A percentile compares a stretch with the other conserved stretches of the same genome.
phyloP scores from a whole-genome alignment of 2,797 vertebrate species.

The Bradypodion ventrale region DNA sequence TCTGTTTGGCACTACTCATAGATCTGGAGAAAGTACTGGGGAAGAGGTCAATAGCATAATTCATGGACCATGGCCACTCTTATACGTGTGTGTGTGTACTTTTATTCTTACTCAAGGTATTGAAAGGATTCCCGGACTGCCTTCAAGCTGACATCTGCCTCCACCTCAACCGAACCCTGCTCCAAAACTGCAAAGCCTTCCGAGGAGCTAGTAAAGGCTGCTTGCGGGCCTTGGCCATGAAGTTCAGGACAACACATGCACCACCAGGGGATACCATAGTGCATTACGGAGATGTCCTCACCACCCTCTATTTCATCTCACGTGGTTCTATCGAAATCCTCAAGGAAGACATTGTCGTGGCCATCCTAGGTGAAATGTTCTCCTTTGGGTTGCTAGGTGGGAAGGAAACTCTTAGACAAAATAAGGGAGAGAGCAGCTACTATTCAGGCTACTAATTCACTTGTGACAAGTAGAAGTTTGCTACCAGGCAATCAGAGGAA shows the following conservation, averaged over 20 bases:
- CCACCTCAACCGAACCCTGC: constrained; percentile 91
- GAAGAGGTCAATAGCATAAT: background rate
- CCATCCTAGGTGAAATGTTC: constrained; percentile 86
- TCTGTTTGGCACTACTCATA: background rate
- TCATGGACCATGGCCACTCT: fast-evolving
- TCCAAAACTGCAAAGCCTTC: constrained; percentile 95
- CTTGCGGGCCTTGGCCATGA: constrained; percentile 91
- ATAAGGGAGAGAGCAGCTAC: background rate
- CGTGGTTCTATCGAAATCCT: constrained; percentile 97
- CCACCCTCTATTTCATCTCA: constrained; percentile 97
- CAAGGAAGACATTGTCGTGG: constrained; percentile 92
- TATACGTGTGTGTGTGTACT: fast-evolving
- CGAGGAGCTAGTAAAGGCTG: constrained; percentile 94
- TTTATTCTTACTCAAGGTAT: constrained; percentile 77
- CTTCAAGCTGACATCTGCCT: constrained; percentile 98
- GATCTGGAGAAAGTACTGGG: too few species aligned
- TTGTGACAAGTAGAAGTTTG: background rate
- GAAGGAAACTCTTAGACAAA: background rate
- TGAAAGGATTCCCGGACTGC: constrained; percentile 98
- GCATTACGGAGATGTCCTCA: constrained; percentile 94
- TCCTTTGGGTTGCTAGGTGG: background rate
- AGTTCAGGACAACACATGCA: constrained; percentile 94
- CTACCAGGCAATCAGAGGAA: background rate
- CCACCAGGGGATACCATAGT: constrained; percentile 96
- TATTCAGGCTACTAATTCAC: background rate